Evolutionary conservation across 2,888 invertebrate genomes (phyloP), one percentile per base, ranked within the genome.

Genomic region (Polyommatus icarus): DNA sequence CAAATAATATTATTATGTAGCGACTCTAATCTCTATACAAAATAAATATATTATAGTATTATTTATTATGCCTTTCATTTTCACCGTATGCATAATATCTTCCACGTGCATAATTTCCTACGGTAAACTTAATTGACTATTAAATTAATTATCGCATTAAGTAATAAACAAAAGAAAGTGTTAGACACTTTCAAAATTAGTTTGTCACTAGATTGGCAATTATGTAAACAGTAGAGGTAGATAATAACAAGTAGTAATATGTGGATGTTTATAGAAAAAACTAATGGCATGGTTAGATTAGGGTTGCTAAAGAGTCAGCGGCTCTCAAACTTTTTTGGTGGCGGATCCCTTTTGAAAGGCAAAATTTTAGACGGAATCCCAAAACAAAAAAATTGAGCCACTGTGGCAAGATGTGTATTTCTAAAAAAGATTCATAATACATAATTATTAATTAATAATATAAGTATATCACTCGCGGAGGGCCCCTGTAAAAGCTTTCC

Each of bases 111-210:
- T 67, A 67, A 67, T 32, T 67, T 67, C 67, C 67, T 32, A 29
- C 67, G 29, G 67, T 12, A 32, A 67, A 29, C 4, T 67, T 67
- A 67, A 67, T 67, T 67, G 67, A 67, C 67, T 29, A 67, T 67
- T 67, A 67, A 54, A 32, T 67, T 67, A 67, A 67, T 5, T 67
- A 67, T 61, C 4, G 29, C 15, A 67, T 29, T 67, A 67, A 67
- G 32, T 32, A 67, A 67, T 32, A 67, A 67, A 67, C 67, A 32
- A 67, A 67, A 67, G 67, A 67, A 67, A 67, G 67, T 67, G 67
- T 29, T 15, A 32, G 29, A 67, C 29, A 67, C 67, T 67, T 67
- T 29, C 67, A 67, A 67, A 29, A 67, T 67, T 15, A 32, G 29
- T 67, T 67, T 29, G 32, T 29, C 12, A 1, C 1, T 67, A 15